Percentiles rank a stretch among this genome's conserved stretches.
Evolutionary conservation across 35 echinoderm and acorn worm genomes (phyloP).

Genomic region (Lytechinus pictus): DNA sequence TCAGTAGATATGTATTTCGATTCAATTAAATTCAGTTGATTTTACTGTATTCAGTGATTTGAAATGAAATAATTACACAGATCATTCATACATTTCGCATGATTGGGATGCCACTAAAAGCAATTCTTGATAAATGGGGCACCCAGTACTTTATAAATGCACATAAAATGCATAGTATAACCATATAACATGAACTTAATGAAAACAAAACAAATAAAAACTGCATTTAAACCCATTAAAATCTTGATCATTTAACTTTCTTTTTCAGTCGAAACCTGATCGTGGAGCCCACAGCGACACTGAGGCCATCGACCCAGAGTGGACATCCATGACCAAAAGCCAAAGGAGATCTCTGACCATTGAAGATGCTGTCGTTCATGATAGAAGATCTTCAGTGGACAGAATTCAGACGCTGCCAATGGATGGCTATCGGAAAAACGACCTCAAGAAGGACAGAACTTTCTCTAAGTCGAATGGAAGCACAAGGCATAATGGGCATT

Average conservation of each 20-base stretch:
- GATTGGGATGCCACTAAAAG: too few species aligned
- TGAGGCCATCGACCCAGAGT: conserved; percentile 59
- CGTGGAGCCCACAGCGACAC: conserved; percentile 73
- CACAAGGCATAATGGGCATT: neutral
- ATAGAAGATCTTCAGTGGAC: conserved; percentile 14
- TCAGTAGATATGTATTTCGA: too few species aligned
- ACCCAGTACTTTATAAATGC: too few species aligned
- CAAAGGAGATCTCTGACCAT: conserved; percentile 34
- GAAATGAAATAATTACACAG: too few species aligned
- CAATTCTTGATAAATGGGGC: too few species aligned
- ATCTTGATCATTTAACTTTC: conserved; percentile 37
- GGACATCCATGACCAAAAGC: conserved; percentile 32
- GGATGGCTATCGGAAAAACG: neutral
- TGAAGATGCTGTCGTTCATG: conserved; percentile 27
- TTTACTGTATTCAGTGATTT: too few species aligned
- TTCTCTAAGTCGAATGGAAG: neutral
- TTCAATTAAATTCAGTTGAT: too few species aligned
- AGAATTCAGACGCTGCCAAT: neutral
- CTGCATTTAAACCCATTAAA: neutral
- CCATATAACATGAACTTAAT: too few species aligned
- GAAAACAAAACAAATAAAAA: neutral
- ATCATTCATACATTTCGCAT: too few species aligned
- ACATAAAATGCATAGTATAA: too few species aligned
- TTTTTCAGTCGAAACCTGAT: conserved; percentile 55
- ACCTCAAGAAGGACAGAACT: too few species aligned